Evolutionary conservation across 2,113 vertebrate genomes (phyloP).

Genomic region (Panurus biarmicus): DNA sequence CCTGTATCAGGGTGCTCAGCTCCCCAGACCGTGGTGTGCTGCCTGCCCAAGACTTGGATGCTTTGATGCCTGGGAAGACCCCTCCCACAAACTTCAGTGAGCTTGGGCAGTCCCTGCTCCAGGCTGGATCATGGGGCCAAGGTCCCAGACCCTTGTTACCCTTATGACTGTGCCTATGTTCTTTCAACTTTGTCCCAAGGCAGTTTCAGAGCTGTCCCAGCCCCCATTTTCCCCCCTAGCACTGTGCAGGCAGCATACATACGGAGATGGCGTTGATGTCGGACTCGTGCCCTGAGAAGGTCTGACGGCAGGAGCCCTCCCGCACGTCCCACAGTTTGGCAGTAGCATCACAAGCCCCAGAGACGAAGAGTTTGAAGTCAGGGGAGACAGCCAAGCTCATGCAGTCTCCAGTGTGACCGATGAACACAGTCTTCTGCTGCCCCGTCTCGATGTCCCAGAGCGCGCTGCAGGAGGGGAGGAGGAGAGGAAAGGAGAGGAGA

Average conservation of each 20-base stretch:
- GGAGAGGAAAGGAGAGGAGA: not conserved
- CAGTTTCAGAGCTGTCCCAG: not conserved
- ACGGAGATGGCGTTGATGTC: slow-evolving; percentile 95
- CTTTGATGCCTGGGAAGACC: not conserved
- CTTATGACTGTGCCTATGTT: not conserved
- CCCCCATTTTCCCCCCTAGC: not conserved
- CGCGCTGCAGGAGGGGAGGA: slow-evolving; percentile 60
- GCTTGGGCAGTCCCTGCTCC: not conserved
- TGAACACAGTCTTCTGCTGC: slow-evolving; percentile 86
- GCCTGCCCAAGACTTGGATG: not conserved
- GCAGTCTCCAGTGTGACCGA: slow-evolving; percentile 93
- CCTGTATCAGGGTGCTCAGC: not conserved
- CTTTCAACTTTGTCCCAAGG: not conserved
- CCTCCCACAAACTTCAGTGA: not conserved
- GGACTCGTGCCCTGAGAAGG: slow-evolving; percentile 90
- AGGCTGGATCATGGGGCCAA: not conserved
- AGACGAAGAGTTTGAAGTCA: slow-evolving; percentile 91
- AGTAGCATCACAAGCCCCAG: slow-evolving; percentile 91
- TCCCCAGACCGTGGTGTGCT: not conserved
- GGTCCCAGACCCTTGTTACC: not conserved
- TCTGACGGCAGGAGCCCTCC: slow-evolving; percentile 88
- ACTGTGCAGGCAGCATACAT: not conserved
- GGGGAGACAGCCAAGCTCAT: slow-evolving; percentile 93
- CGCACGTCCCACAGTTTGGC: slow-evolving; percentile 98
- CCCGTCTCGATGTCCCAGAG: slow-evolving; percentile 98